A percentile compares a stretch with the other conserved stretches of the same genome.
phyloP scores from a whole-genome alignment of 2,888 invertebrate species.

The Ochlodes sylvanus region DNA sequence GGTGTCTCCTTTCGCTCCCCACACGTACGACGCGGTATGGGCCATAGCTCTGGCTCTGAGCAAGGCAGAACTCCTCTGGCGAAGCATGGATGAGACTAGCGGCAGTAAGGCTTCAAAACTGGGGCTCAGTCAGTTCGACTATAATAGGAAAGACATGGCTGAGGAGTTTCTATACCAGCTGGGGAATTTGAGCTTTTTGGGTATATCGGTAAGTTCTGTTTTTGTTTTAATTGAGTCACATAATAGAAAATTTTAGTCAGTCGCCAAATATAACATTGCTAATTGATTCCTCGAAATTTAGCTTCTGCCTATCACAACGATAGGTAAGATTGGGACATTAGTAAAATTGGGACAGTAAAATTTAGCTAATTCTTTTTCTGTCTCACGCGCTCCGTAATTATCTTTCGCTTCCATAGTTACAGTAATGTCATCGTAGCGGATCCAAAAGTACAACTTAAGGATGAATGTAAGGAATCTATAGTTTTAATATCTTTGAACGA shows the following conservation, averaged over 20 bases:
- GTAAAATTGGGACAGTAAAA: too few relatives aligned
- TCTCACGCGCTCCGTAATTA: too few relatives aligned
- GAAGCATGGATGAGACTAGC: constrained; percentile 59
- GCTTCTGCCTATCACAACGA: too few relatives aligned
- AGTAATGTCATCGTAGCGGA: too few relatives aligned
- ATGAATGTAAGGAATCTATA: too few relatives aligned
- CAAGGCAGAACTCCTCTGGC: constrained; percentile 86
- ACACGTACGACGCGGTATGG: constrained; percentile 97
- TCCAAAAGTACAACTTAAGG: too few relatives aligned
- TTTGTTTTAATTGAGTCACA: not conserved
- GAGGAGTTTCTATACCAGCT: constrained; percentile 89
- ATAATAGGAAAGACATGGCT: constrained; percentile 90
- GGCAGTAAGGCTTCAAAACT: constrained; percentile 54
- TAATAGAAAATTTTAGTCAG: not conserved
- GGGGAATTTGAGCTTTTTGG: constrained; percentile 90
- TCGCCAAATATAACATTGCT: too few relatives aligned
- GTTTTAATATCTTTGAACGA: too few relatives aligned
- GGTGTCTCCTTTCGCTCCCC: constrained; percentile 89
- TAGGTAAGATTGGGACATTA: too few relatives aligned
- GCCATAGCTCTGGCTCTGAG: constrained; percentile 92
- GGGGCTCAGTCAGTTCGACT: constrained; percentile 88
- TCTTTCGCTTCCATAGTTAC: too few relatives aligned
- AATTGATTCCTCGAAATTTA: too few relatives aligned
- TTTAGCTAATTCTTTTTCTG: too few relatives aligned
- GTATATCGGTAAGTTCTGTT: constrained; percentile 92